Percentiles rank a stretch among this genome's conserved stretches.
Evolutionary conservation across 2,113 vertebrate genomes (phyloP).

Genomic region (Phalacrocorax aristotelis): DNA sequence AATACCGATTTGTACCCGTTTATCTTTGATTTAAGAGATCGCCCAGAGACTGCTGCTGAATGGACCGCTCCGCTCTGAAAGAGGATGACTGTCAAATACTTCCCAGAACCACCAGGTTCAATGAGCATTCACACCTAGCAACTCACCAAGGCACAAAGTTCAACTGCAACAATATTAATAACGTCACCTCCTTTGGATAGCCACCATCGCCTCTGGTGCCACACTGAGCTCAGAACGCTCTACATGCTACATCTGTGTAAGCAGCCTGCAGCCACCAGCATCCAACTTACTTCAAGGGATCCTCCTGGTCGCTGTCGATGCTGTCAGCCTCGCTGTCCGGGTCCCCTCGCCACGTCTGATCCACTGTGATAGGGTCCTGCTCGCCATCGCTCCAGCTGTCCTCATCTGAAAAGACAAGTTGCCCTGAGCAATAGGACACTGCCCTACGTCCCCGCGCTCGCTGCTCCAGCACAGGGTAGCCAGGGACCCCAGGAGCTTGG

Average conservation of each 20-base stretch:
- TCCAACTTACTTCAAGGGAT: conserved; percentile 91
- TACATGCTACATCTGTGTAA: rapidly evolving
- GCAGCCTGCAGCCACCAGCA: no score
- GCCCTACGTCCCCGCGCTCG: rapidly evolving
- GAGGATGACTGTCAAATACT: neutral
- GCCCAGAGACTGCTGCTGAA: neutral
- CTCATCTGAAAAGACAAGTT: conserved; percentile 79
- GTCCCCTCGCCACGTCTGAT: conserved; percentile 97
- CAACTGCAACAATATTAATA: neutral
- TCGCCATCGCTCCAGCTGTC: conserved; percentile 96
- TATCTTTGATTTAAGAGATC: neutral
- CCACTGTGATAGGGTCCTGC: conserved; percentile 86
- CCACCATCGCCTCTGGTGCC: rapidly evolving
- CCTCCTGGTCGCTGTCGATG: conserved; percentile 95
- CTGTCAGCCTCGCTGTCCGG: conserved; percentile 98
- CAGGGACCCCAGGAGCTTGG: neutral
- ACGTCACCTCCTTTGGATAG: neutral
- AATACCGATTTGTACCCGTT: neutral
- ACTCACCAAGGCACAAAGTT: neutral
- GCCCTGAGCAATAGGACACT: rapidly evolving
- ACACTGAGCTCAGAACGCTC: neutral
- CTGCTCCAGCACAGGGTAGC: neutral
- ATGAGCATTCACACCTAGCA: neutral
- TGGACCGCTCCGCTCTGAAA: neutral
- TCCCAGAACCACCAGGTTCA: neutral